phyloP scores from a whole-genome alignment of 1,140 invertebrate species.

The Leptinotarsa lineolata region DNA sequence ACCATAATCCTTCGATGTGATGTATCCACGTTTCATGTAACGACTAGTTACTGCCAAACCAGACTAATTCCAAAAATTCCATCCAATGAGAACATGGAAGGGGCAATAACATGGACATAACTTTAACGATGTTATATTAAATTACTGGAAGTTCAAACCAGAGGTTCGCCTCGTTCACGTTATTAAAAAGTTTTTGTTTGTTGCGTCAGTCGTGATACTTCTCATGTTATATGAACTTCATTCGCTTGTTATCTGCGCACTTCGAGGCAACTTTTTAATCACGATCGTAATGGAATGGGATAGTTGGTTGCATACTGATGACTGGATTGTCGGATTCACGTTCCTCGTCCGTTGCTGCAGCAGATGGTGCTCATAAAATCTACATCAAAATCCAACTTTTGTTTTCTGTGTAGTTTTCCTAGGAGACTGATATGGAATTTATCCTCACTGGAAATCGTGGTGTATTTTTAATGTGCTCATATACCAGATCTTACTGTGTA shows the following conservation, averaged over 20 bases:
- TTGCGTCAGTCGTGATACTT: slow-evolving; percentile 5
- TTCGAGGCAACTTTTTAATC: slow-evolving; percentile 1
- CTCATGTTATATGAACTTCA: slow-evolving; percentile 1
- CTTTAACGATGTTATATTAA: too few relatives aligned
- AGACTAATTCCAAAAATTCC: too few relatives aligned
- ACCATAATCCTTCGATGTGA: too few relatives aligned
- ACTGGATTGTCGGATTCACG: neutral
- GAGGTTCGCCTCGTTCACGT: neutral
- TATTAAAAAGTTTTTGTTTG: slow-evolving; percentile 3
- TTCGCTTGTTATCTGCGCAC: slow-evolving; percentile 4
- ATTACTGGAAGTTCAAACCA: neutral
- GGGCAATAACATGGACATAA: too few relatives aligned
- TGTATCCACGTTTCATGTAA: too few relatives aligned
- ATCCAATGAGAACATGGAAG: too few relatives aligned
- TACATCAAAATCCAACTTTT: neutral
- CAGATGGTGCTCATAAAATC: neutral
- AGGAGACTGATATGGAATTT: too few relatives aligned
- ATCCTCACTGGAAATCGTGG: too few relatives aligned
- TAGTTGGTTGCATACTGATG: neutral
- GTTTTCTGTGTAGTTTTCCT: too few relatives aligned
- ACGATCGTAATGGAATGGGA: neutral
- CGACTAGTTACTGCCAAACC: too few relatives aligned
- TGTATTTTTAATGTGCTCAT: too few relatives aligned
- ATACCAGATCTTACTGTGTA: too few relatives aligned
- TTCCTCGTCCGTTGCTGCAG: neutral